These are phyloP conservation scores for Pararge aegeria DNA, from an alignment of 1,140 invertebrate species.

Conservation along the genomic window DNA sequence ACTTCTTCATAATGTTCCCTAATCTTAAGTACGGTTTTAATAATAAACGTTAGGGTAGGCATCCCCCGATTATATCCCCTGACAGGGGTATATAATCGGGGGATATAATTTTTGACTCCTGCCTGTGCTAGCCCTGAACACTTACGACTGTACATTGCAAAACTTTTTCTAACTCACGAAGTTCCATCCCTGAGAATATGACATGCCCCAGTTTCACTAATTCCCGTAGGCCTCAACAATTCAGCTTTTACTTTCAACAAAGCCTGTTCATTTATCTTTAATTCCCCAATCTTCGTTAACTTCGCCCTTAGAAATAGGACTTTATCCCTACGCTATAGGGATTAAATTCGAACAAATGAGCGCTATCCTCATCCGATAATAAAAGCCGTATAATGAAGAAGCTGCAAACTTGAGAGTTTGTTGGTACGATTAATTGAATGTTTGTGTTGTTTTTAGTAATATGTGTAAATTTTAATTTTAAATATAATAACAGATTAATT, in stretches of 20 bases:
- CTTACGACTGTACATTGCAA: too few species aligned
- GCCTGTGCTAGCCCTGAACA: too few species aligned
- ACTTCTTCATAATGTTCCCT: too few species aligned
- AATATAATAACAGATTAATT: too few species aligned
- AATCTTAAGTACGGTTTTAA: too few species aligned
- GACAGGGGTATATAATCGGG: too few species aligned
- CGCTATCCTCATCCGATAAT: not conserved
- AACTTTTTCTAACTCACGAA: too few species aligned
- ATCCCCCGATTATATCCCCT: too few species aligned
- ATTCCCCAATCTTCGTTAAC: not conserved
- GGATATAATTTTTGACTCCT: too few species aligned
- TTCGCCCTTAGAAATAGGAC: not conserved
- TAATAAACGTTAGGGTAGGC: too few species aligned
- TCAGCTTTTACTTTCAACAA: not conserved
- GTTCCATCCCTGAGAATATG: not conserved
- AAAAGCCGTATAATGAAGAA: not conserved
- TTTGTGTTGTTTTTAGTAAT: not conserved
- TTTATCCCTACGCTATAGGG: not conserved
- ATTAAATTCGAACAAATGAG: not conserved
- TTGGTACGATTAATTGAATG: conserved; percentile 1
- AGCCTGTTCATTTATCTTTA: conserved; percentile 3
- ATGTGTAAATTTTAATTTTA: too few species aligned
- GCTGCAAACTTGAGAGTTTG: conserved; percentile 1
- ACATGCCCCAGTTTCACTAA: not conserved
- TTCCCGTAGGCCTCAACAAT: not conserved